A percentile compares a stretch with the other conserved stretches of the same genome.
Evolutionary conservation across 64 coral and sea anemone species (phyloP).

Genomic region (Orbicella faveolata): DNA sequence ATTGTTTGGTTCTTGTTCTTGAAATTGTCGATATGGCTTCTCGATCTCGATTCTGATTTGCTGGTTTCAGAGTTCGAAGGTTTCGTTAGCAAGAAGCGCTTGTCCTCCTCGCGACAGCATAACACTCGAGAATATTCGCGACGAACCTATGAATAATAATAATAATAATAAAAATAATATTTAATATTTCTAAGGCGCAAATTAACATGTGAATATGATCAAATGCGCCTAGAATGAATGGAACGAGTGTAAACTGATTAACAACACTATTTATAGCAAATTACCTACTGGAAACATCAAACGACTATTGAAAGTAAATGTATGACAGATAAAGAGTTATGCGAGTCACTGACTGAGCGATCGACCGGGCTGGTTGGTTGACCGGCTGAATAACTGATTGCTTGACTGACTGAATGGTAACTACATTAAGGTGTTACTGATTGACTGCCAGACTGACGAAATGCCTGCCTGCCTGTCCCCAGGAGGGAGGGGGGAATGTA

Average conservation of each 20-base stretch:
- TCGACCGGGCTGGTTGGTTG: not conserved
- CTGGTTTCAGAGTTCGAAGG: not conserved
- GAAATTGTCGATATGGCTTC: constrained; percentile 1
- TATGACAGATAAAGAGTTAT: no score
- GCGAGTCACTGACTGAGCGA: not conserved
- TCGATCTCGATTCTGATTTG: constrained; percentile 11
- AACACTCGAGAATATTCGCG: constrained; percentile 21
- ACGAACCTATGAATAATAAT: not conserved
- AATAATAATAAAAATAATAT: no score
- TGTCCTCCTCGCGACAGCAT: constrained; percentile 10
- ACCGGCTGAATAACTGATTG: not conserved
- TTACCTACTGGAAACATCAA: no score
- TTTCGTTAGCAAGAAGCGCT: constrained; percentile 34
- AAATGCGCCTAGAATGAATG: no score
- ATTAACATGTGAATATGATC: no score
- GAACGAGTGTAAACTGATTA: not conserved
- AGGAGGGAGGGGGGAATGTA: no score
- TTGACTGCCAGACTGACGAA: no score
- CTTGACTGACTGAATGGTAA: no score
- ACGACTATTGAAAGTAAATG: no score
- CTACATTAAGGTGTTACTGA: no score
- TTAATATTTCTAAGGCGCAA: no score
- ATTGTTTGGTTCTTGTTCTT: constrained; percentile 38
- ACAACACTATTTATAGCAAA: not conserved
- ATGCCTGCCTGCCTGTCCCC: no score